phyloP scores from a whole-genome alignment of 2,888 invertebrate species.

The Cryptosula pallasiana region DNA sequence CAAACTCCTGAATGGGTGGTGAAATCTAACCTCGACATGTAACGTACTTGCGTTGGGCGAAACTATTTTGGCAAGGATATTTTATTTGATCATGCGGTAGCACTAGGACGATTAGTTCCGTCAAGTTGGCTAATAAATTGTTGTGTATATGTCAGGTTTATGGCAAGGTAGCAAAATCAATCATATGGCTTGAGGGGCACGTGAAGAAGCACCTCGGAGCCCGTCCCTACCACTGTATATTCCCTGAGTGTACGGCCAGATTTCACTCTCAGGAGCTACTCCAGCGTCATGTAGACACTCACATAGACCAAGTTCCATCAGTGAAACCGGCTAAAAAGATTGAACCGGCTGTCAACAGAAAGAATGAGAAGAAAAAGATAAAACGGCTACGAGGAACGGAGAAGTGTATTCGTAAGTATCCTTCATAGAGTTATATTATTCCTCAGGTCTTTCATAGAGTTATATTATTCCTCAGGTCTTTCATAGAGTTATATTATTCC shows the following conservation, averaged over 20 bases:
- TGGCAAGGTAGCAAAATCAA: slow-evolving; percentile 7
- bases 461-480: too few species aligned
- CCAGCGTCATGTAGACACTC: not conserved
- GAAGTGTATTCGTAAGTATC: slow-evolving; percentile 15
- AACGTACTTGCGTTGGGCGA: too few species aligned
- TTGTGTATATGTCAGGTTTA: slow-evolving; percentile 9
- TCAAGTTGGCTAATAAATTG: too few species aligned
- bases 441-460: too few species aligned
- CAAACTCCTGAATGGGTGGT: too few species aligned
- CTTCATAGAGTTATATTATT: too few species aligned
- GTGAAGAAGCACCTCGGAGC: slow-evolving; percentile 22
- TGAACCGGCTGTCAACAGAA: not conserved
- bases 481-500: too few species aligned
- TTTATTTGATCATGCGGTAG: too few species aligned
- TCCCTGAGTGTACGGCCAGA: not conserved
- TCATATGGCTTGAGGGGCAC: slow-evolving; percentile 19
- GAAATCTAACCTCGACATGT: too few species aligned
- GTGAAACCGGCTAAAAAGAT: not conserved
- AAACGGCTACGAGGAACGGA: not conserved
- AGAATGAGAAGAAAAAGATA: slow-evolving; percentile 5
- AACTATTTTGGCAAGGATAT: too few species aligned
- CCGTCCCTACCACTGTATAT: slow-evolving; percentile 14
- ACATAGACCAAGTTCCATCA: not conserved
- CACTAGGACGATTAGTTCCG: too few species aligned
- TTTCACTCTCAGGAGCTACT: slow-evolving; percentile 11